Evolutionary conservation across 2,113 vertebrate species (phyloP), one percentile per base, ranked within the genome.

Genomic region (Poecile atricapillus): DNA sequence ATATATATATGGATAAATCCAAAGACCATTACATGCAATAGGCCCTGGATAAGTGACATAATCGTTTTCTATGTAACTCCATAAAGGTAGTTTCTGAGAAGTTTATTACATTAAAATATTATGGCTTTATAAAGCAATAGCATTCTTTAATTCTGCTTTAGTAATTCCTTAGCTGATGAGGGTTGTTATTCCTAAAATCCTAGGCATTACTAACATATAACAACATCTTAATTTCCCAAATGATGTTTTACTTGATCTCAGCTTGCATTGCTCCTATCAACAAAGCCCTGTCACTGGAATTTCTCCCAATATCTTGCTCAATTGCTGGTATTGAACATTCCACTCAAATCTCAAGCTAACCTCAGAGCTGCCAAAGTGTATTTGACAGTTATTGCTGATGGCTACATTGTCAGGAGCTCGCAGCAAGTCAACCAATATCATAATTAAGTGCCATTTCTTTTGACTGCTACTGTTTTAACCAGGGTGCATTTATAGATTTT

Each of bases 301-400:
- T 76, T 82, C 77, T 89, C 47, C 52, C 59, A 70, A 0, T 39
- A 52, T 31, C 76, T 89, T 47, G 33, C 43, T 83, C 68, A 50
- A 8, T 73, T 76, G 53, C 73, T 71, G 60, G 35, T 84, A 91
- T n/a, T 83, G 89, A 93, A 80, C 71, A 59, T 62, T 83, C 69
- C 30, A 67, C 49, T 93, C 56, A 81, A 71, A 89, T 59, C 64
- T 75, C 7, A 5, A 89, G 35, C 21, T 75, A 80, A 81, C 39
- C 49, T 74, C 76, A 75, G 50, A 78, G 46, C 33, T 75, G 64
- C 27, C 86, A 37, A 95, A 93, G 33, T 25, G 5, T 23, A 93
- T 95, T 86, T 90, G 75, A 90, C 83, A 90, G 83, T 63, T 92
- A 52, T 22, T 65, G 22, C 35, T 94, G 83, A 95, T 67, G n/a